These are phyloP conservation scores for Spongilla lacustris DNA, from an alignment of 37 sponge, comb jelly and placozoan species.

Conservation along the genomic window DNA sequence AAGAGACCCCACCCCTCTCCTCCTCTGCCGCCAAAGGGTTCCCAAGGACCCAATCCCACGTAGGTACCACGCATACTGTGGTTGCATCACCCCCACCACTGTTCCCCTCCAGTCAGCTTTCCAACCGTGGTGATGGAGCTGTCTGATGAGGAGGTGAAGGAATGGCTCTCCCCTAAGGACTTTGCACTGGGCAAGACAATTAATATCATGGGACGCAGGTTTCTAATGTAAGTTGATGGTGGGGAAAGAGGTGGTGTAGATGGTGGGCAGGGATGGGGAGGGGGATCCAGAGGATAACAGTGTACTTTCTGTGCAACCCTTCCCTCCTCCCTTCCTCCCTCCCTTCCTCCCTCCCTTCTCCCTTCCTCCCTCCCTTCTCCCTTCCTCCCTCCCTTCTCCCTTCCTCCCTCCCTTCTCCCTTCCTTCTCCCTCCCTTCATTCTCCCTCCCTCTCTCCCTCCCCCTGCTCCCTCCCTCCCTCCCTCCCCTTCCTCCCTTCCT, in stretches of 20 bases:
- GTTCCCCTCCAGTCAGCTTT: conserved; percentile 68
- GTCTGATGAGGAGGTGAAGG: conserved; percentile 90
- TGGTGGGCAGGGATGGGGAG: too few species aligned
- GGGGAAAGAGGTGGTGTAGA: too few species aligned
- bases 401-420: not conserved
- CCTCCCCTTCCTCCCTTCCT: not conserved
- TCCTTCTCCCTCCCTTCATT: not conserved
- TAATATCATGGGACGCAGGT: conserved; percentile 85
- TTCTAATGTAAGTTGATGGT: conserved; percentile 72
- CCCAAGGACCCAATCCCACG: conserved; percentile 86
- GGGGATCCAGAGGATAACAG: too few species aligned
- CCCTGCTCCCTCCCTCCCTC: not conserved
- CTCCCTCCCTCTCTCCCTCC: not conserved
- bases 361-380: not conserved
- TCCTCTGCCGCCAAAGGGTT: conserved; percentile 88
- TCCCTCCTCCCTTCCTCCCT: not conserved
- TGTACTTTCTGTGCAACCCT: not conserved
- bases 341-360: not conserved
- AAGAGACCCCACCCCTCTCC: conserved; percentile 94
- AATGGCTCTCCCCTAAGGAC: conserved; percentile 90
- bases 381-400: not conserved
- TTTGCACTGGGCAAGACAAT: conserved; percentile 88
- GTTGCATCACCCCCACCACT: not conserved
- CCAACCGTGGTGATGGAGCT: conserved; percentile 86
- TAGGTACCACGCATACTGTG: conserved; percentile 13